Evolutionary conservation across 1,140 invertebrate species (phyloP), one percentile per base, ranked within the genome.

Genomic region (Lordiphosa mommai): DNA sequence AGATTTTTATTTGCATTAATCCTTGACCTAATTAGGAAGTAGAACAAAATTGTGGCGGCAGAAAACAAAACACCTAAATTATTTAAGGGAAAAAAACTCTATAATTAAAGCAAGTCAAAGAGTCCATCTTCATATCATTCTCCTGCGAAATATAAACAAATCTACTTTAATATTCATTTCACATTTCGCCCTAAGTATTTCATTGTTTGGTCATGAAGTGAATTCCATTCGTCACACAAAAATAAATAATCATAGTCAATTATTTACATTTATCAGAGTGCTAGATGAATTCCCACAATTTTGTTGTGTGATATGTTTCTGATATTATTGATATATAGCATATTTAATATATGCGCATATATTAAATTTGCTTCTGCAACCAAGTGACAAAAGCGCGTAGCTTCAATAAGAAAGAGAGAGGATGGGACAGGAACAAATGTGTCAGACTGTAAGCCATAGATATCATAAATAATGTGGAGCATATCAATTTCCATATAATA

Each of bases 191-290:
- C 27, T 13, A 2, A 13, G 27, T 43, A 43, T 43, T 43, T 43
- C 8, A 12, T 43, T 6, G 4, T 23, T 5, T 23, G 20, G 20
- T 23, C 20, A 23, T 4, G 4, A 6, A 4, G 20, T 4, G 6
- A 23, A 23, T 23, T 23, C 17, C 34, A 36, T 12, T 33, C 12
- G 4, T 13, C 7, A 6, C 4, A 27, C 2, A 4, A 43, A 4
- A n/a, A 43, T 43, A 43, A 43, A 43, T 43, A 43, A 43, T 43
- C 40, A 27, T 23, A 41, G 38, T 41, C 38, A 41, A 43, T 43
- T 43, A 43, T 43, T 43, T 23, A 43, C 2, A 43, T 10, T 23
- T 43, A 27, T 17, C 20, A 27, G 40, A 6, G 27, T 10, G 4
- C 20, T 13, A 27, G 20, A 43, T 43, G 10, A 10, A 43, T 43